Base-by-base conservation (phyloP, 2,888 invertebrate genomes). In the Caenorhabditis sp. region DNA sequence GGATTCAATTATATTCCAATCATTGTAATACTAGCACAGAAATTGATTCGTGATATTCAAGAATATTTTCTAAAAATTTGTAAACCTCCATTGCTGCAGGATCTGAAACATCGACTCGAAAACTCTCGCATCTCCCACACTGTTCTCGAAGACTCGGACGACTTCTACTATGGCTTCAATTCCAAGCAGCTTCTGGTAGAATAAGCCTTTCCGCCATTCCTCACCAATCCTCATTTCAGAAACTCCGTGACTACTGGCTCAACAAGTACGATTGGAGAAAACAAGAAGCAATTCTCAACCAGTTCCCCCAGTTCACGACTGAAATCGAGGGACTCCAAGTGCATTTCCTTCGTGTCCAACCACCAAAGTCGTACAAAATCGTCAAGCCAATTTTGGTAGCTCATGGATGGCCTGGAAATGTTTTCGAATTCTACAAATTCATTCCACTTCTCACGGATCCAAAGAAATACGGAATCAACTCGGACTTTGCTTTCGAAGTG, bases 381-480 rank as follows among this genome's bases (percentile, higher is more conserved):
- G 80, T 87, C 3, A 69, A 82, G 24, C 89, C 96, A 0, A 85
- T 96, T 12, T 92, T 96, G 4, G 76, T 96, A 59, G 92, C 95
- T 19, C 96, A 96, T 88, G 96, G 96, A 24, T 96, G 96, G 96
- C 96, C 96, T 0, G 95, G 96, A 2, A 95, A 95, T 0, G 93
- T 96, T 1, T 94, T 95, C 5, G 96, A 96, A 92, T 96, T 96
- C 92, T 95, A 95, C 90, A 95, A 91, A 74, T 92, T 95, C 49
- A 88, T 93, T 26, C 93, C 93, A 26, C 82, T 92, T 70, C 89
- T 93, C 7, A 88, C 22, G 10, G 95, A 96, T 72, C 95, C 95
- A 12, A 87, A 87, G 72, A 85, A 86, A 22, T 74, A 88, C 61
- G 86, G 86, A 73, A 80, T 88, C 49, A 51, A 85, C 47, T 81